Conservation (phyloP, 2,113 vertebrate genomes). For the Amphiprion ocellaris region DNA sequence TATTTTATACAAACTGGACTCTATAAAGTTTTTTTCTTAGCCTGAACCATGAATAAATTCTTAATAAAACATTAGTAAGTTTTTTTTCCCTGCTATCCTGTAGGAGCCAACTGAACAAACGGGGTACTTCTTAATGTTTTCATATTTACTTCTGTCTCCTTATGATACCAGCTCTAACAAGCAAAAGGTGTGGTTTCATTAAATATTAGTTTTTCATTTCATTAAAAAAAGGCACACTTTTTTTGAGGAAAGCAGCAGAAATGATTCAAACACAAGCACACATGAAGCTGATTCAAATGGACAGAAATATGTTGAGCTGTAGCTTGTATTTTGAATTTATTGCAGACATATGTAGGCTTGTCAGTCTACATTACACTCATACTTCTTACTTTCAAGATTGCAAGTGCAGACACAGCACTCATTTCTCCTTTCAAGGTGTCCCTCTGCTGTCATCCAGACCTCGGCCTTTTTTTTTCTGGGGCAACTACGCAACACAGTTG, state of each 20-base stretch:
- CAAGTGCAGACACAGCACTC: conserved; percentile 66
- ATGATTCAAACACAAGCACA: background rate
- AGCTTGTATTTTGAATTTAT: conserved; percentile 78
- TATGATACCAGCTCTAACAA: background rate
- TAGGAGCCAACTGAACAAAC: background rate
- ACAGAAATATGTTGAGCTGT: conserved; percentile 50
- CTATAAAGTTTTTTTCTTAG: background rate
- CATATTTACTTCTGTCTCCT: background rate
- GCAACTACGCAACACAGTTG: conserved; percentile 40
- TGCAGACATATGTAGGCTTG: conserved; percentile 68
- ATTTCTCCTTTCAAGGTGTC: conserved; percentile 50
- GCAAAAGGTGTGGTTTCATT: background rate
- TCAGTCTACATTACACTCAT: conserved; percentile 67
- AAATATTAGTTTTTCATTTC: background rate
- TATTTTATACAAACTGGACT: background rate
- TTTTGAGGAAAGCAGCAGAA: background rate
- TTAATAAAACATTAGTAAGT: background rate
- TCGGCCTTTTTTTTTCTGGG: conserved; percentile 36
- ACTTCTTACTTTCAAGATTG: conserved; percentile 48
- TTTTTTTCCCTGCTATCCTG: no score
- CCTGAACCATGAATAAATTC: background rate
- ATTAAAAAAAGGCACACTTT: background rate
- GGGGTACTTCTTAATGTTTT: background rate
- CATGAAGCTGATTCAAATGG: conserved; percentile 37
- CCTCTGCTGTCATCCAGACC: conserved; percentile 51